phyloP scores from a whole-genome alignment of 2,113 vertebrate species.

The Aegotheles bennettii region DNA sequence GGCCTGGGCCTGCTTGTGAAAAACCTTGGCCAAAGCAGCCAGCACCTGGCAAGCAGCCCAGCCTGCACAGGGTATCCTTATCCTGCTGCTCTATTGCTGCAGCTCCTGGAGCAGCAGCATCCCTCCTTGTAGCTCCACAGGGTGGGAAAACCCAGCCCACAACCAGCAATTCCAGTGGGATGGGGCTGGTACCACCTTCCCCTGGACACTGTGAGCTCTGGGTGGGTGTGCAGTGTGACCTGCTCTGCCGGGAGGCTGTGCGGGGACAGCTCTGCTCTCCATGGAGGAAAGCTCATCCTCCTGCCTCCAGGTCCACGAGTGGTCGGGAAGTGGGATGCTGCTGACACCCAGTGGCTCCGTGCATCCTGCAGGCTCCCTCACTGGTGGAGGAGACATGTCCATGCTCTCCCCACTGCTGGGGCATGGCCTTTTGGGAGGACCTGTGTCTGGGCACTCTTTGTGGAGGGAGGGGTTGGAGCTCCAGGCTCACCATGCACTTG shows the following conservation, averaged over 20 bases:
- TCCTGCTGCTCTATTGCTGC: not conserved
- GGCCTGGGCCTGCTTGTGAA: not conserved
- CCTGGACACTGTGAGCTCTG: not conserved
- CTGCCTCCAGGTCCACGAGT: not conserved
- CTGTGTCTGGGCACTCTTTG: not conserved
- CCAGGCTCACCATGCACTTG: accelerated
- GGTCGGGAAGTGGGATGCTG: slow-evolving; percentile 12
- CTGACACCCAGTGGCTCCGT: slow-evolving; percentile 64
- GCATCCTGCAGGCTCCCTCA: not conserved
- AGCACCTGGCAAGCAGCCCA: not conserved
- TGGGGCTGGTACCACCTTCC: not conserved
- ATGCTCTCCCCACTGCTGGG: not conserved
- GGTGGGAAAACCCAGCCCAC: not conserved
- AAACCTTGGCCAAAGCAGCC: not conserved
- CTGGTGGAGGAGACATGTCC: not conserved
- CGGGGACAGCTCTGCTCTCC: not conserved
- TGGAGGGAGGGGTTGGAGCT: not conserved
- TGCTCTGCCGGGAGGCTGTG: no score
- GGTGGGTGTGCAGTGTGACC: not conserved
- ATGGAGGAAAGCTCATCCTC: not conserved
- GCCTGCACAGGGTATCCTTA: not conserved
- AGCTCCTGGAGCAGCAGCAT: not conserved
- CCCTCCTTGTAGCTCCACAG: not conserved
- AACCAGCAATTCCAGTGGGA: not conserved
- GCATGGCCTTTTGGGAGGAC: not conserved